These are phyloP conservation scores for Anastatus disparis DNA, from an alignment of 1,140 invertebrate species.

Conservation along the genomic window DNA sequence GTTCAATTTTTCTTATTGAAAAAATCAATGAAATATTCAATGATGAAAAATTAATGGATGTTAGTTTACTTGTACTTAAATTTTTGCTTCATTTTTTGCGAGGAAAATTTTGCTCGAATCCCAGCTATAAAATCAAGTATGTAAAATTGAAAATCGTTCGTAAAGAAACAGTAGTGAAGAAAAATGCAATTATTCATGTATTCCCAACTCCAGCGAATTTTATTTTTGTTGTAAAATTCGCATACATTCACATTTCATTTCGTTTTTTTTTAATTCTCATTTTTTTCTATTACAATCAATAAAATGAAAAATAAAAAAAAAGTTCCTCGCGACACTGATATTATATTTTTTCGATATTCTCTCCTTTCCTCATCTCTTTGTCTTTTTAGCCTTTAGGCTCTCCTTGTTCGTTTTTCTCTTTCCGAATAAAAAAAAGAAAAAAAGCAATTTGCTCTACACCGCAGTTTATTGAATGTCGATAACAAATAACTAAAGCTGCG, in stretches of 20 bases:
- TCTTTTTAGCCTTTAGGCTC: constrained; percentile 11
- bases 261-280: neutral
- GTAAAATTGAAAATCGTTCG: neutral
- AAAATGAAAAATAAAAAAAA: neutral
- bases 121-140: no score
- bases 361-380: constrained; percentile 26
- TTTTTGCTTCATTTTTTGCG: no score
- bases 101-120: no score
- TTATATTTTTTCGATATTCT: constrained; percentile 34
- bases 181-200: neutral
- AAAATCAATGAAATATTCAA: no score
- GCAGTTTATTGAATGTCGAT: constrained; percentile 42
- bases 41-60: no score
- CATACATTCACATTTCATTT: neutral
- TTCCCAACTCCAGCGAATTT: neutral
- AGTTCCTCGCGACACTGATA: constrained; percentile 1
- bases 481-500: constrained; percentile 41
- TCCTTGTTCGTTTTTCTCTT: constrained; percentile 20
- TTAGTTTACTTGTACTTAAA: no score
- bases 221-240: no score
- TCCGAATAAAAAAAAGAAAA: neutral
- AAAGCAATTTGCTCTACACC: constrained; percentile 33
- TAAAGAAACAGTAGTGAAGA: neutral
- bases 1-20: no score
- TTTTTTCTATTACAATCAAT: no score